A percentile compares a stretch with the other conserved stretches of the same genome.
These are phyloP conservation scores for Apus apus DNA, from an alignment of 2,113 vertebrate species.

Conservation along the genomic window DNA sequence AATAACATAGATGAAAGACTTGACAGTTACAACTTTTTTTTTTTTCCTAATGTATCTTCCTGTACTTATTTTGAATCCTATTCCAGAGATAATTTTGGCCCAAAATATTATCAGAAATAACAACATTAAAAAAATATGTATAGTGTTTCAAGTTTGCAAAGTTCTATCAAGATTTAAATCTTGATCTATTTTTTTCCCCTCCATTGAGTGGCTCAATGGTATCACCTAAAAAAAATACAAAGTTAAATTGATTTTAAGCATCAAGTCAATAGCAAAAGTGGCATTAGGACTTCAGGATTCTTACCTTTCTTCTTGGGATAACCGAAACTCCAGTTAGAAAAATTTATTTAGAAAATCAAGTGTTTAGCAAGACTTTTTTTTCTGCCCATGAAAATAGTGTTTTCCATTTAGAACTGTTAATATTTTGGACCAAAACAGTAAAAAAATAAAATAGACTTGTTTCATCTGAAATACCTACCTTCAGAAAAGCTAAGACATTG, in stretches of 20 bases:
- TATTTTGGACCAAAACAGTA: background rate
- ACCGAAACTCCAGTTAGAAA: background rate
- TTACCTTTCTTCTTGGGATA: background rate
- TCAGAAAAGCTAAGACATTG: background rate
- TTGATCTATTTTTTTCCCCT: background rate
- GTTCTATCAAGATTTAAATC: background rate
- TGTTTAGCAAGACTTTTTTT: background rate
- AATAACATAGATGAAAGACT: background rate
- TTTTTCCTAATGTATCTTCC: background rate
- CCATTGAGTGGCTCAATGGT: background rate
- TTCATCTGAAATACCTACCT: background rate
- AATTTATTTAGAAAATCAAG: rapidly evolving
- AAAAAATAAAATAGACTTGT: background rate
- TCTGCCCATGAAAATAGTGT: rapidly evolving
- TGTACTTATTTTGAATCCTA: background rate
- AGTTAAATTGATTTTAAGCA: background rate
- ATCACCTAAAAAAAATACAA: background rate
- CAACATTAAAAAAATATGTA: background rate
- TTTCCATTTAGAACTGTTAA: background rate
- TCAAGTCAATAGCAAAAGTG: background rate
- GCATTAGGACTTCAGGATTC: background rate
- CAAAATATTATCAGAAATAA: background rate
- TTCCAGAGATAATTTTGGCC: background rate
- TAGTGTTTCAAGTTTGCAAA: background rate
- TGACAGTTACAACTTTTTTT: background rate